These are phyloP conservation scores for Eilema depressum DNA, from an alignment of 2,888 invertebrate genomes.

Conservation along the genomic window DNA sequence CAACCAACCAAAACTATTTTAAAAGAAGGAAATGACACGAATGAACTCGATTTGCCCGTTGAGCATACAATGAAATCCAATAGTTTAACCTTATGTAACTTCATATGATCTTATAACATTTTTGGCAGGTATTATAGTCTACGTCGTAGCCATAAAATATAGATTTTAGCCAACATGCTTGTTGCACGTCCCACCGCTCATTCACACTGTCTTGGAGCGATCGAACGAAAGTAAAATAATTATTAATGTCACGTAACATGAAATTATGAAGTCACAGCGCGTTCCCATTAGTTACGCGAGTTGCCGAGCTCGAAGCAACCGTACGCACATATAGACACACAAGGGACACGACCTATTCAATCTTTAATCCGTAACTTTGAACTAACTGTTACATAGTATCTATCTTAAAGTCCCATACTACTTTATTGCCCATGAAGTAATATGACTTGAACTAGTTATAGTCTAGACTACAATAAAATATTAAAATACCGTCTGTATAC, in stretches of 20 bases:
- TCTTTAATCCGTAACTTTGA: constrained; percentile 7
- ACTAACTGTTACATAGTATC: background rate
- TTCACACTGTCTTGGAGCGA: constrained; percentile 37
- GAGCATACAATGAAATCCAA: constrained; percentile 3
- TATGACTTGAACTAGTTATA: background rate
- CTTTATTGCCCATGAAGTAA: background rate
- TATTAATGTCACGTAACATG: constrained; percentile 73
- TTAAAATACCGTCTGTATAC: too few species aligned
- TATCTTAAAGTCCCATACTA: background rate
- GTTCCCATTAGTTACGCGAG: constrained; percentile 63
- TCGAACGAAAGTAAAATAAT: constrained; percentile 68
- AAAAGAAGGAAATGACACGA: background rate
- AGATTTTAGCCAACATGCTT: constrained; percentile 23
- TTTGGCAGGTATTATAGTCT: constrained; percentile 2
- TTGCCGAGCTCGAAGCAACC: constrained; percentile 42
- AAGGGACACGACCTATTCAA: constrained; percentile 1
- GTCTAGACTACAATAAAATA: background rate
- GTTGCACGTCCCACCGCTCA: constrained; percentile 25
- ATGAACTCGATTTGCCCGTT: background rate
- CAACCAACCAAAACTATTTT: background rate
- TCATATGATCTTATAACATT: constrained; percentile 8
- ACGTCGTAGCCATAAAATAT: constrained; percentile 12
- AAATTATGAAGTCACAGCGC: constrained; percentile 68
- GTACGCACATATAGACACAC: constrained; percentile 34
- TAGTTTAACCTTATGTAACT: background rate